Evolutionary conservation across 1,140 invertebrate genomes (phyloP), one percentile per base, ranked within the genome.

Genomic region (Drosophila novamexicana): DNA sequence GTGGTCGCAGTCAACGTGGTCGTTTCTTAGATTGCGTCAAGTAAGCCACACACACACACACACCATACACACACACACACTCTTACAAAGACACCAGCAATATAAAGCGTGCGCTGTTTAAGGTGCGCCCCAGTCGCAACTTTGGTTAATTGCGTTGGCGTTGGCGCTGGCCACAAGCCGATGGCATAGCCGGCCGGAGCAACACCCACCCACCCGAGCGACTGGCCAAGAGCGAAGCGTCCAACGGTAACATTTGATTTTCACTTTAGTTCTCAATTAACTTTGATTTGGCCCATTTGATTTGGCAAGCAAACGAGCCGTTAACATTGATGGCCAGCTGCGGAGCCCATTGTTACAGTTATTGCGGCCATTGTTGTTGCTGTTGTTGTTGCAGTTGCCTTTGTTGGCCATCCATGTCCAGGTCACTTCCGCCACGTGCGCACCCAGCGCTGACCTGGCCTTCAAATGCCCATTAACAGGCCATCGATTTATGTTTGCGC

Each of bases 261-360:
- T 86, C 83, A 88, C 82, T 86, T 86, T 86, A 86, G 82, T 86
- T 86, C 82, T 86, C 83, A 86, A 86, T 86, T 86, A 86, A 86
- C 79, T 86, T 86, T 86, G 83, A 86, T 86, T 86, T 86, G 83
- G 82, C 64, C 82, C 82, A 86, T 88, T 86, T 86, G 83, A 88
- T 86, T 74, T 78, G 80, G 79, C 16, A 63, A 69, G 66, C 75
- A 45, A 56, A 69, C 81, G 34, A 73, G 64, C 79, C 83, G 82
- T 86, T 88, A 86, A 81, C 79, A 81, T 79, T 85, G 79, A 86
- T 86, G 79, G 82, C 82, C 58, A 16, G 56, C 44, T n/a, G 9
- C 58, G 7, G 5, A 36, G 70, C 53, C 56, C 58, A 18, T 68
- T 61, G 56, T 68, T 61, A 67, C 49, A 39, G 50, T 58, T 37